These are phyloP conservation scores for Corythornis cristatus DNA, from an alignment of 2,113 vertebrate species.

Conservation along the genomic window DNA sequence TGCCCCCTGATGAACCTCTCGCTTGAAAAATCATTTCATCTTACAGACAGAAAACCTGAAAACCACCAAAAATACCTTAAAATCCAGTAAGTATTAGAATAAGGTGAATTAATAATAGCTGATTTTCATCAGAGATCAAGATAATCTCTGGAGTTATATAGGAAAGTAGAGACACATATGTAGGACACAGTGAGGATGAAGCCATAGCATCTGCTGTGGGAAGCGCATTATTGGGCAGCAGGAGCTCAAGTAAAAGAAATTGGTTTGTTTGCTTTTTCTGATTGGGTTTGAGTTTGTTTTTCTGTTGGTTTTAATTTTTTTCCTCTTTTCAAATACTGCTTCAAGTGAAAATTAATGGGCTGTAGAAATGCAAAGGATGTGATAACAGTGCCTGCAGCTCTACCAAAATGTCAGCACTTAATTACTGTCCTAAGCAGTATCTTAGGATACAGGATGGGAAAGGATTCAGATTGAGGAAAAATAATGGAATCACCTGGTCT, in stretches of 20 bases:
- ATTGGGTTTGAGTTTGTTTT: background rate
- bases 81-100: background rate
- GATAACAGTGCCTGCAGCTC: background rate
- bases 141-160: background rate
- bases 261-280: background rate
- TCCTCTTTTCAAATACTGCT: background rate
- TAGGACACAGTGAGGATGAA: background rate
- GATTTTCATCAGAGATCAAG: slow-evolving; percentile 24
- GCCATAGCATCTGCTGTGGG: slow-evolving; percentile 9
- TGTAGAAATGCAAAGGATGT: background rate
- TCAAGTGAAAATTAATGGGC: background rate
- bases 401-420: background rate
- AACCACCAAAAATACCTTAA: slow-evolving; percentile 7
- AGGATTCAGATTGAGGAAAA: background rate
- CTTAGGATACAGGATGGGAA: background rate
- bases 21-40: background rate
- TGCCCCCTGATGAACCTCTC: background rate
- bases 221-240: background rate
- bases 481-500: background rate
- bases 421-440: background rate
- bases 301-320: background rate
- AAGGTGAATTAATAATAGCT: slow-evolving; percentile 34
- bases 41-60: slow-evolving; percentile 8
- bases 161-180: slow-evolving; percentile 34
- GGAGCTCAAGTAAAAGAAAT: background rate